Conservation (phyloP, 2,797 vertebrate genomes). For the Sebastes goodei region DNA sequence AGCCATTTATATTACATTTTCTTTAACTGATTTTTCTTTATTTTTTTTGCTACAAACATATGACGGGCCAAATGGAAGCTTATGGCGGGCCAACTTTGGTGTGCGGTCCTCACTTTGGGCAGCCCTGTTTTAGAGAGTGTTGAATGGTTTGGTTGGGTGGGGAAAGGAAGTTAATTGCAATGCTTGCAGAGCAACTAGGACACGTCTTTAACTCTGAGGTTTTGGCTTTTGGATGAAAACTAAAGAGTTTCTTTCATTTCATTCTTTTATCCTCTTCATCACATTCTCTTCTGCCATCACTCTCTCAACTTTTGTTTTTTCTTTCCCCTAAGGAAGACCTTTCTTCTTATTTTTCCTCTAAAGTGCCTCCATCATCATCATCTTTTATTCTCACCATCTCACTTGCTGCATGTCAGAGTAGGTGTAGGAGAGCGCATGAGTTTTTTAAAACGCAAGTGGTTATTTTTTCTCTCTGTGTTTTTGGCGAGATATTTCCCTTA, state of each 20-base stretch:
- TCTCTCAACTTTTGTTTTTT: neutral
- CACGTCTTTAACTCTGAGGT: neutral
- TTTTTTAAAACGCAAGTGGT: conserved; percentile 13
- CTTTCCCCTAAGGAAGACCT: neutral
- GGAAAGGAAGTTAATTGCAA: neutral
- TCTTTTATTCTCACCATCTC: conserved; percentile 10
- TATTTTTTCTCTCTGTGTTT: conserved; percentile 24
- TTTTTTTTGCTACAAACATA: too few relatives aligned
- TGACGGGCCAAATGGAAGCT: too few relatives aligned
- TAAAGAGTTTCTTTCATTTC: neutral
- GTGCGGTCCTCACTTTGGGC: too few relatives aligned
- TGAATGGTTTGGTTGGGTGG: conserved; percentile 1
- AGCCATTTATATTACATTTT: too few relatives aligned
- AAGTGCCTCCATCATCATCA: conserved; percentile 18
- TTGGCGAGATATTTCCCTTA: conserved; percentile 42
- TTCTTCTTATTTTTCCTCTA: neutral
- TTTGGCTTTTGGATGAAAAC: conserved; percentile 28
- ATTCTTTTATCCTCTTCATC: conserved; percentile 9
- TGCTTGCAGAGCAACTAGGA: neutral
- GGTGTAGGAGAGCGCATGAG: neutral
- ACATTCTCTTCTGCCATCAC: conserved; percentile 2
- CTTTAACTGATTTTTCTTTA: too few relatives aligned
- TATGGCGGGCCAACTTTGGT: too few relatives aligned
- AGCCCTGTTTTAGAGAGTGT: neutral
- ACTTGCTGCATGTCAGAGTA: neutral